A percentile compares a stretch with the other conserved stretches of the same genome.
phyloP scores from a whole-genome alignment of 2,888 invertebrate species.

The Cosmia trapezina region DNA sequence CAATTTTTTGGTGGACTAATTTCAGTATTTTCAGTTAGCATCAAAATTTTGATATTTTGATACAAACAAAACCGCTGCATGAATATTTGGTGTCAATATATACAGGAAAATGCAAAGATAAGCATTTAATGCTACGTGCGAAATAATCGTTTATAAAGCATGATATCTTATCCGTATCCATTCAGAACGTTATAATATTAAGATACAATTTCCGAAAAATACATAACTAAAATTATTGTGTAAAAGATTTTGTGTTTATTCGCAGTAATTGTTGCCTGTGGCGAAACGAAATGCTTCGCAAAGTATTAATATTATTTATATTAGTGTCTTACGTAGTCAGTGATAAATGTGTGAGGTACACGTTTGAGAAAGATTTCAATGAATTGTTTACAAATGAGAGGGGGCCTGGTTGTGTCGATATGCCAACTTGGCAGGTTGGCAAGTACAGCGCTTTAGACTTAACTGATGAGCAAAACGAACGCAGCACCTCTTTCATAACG shows the following conservation, averaged over 20 bases:
- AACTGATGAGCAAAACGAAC: background rate
- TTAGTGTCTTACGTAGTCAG: constrained; percentile 39
- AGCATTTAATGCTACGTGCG: constrained; percentile 15
- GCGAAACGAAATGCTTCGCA: constrained; percentile 21
- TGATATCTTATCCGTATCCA: constrained; percentile 49
- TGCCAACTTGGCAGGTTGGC: background rate
- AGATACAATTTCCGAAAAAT: constrained; percentile 54
- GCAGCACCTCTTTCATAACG: background rate
- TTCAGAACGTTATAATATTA: constrained; percentile 32
- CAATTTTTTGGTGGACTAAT: background rate
- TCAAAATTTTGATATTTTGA: background rate
- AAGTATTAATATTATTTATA: constrained; percentile 10
- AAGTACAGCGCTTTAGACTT: background rate
- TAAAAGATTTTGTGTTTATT: constrained; percentile 57
- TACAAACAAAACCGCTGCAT: constrained; percentile 33
- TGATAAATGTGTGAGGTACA: constrained; percentile 3
- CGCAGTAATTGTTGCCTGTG: constrained; percentile 47
- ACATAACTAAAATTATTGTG: constrained; percentile 52
- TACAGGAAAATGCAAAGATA: constrained; percentile 17
- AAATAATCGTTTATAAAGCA: constrained; percentile 33
- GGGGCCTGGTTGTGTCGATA: background rate
- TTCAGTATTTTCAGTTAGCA: background rate
- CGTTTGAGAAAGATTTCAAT: background rate
- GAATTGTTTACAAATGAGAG: background rate
- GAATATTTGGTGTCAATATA: constrained; percentile 7